phyloP scores from a whole-genome alignment of 2,888 invertebrate species.

The Lepidochrysops patricia region DNA sequence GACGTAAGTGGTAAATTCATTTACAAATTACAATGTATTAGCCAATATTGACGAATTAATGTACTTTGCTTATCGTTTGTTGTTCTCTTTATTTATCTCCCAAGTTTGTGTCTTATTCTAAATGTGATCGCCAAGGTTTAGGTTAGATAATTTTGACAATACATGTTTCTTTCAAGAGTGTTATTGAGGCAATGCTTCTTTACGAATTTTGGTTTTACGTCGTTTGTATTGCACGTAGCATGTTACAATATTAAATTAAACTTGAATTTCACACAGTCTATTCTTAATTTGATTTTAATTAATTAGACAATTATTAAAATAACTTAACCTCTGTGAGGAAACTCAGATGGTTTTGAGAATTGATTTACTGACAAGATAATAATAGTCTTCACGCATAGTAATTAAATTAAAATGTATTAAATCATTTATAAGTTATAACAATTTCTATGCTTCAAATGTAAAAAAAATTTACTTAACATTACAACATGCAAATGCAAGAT shows the following conservation, averaged over 20 bases:
- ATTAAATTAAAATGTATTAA: too few relatives aligned
- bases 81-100: not conserved
- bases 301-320: too few relatives aligned
- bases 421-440: too few relatives aligned
- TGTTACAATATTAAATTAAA: not conserved
- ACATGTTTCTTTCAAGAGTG: not conserved
- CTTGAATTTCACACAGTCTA: too few relatives aligned
- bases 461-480: too few relatives aligned
- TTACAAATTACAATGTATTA: conserved; percentile 10
- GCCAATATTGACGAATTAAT: conserved; percentile 4
- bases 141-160: not conserved
- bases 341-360: too few relatives aligned
- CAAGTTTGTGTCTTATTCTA: not conserved
- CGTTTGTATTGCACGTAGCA: not conserved
- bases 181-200: not conserved
- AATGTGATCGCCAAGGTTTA: not conserved
- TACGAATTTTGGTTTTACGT: not conserved
- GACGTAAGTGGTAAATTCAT: conserved; percentile 2
- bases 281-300: too few relatives aligned
- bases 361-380: too few relatives aligned
- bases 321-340: not conserved
- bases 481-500: too few relatives aligned
- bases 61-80: not conserved
- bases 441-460: too few relatives aligned
- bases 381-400: too few relatives aligned